Evolutionary conservation across 2,113 vertebrate species (phyloP), one percentile per base, ranked within the genome.

Genomic region (Myodes glareolus): DNA sequence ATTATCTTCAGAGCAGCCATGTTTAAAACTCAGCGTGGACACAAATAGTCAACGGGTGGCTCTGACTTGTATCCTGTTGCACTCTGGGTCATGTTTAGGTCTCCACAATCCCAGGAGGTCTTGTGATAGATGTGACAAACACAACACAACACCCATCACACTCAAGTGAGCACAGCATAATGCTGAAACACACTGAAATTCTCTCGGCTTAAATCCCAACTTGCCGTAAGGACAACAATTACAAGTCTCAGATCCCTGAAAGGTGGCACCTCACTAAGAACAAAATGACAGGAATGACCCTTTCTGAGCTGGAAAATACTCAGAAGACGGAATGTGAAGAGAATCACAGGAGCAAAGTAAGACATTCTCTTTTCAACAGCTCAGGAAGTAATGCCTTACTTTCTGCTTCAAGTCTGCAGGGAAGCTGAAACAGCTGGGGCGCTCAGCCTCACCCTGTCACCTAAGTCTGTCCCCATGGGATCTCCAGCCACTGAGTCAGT

Each of bases 291-390:
- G 39, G 31, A 76, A 82, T 21, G 33, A 19, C 23, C 21, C 50
- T 52, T 45, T 10, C 55, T 80, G 12, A 52, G 39, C 61, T 91
- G 21, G 39, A 85, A 90, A 39, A 19, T 16, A 88, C 19, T 75
- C 77, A 81, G 55, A 90, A 84, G 82, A 85, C 52, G 1, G 90
- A 31, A 77, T 12, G 21, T 76, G 67, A 90, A 93, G 70, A 94
- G 58, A 94, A 67, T 70, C 67, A 67, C 9, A 63, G 76, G 58
- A 29, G 93, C 82, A 76, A 14, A 88, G 33, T 92, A 85, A 84
- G 70, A 92, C 61, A 81, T 76, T 70, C 58, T 89, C 77, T 94
- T 77, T 45, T 82, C 39, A 94, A 21, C 27, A 94, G 61, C 36
- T 90, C 61, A 82, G 2, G 33, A 94, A 87, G 25, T 36, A 61